phyloP scores from a whole-genome alignment of 2,888 invertebrate species.

The Ctena decussata region DNA sequence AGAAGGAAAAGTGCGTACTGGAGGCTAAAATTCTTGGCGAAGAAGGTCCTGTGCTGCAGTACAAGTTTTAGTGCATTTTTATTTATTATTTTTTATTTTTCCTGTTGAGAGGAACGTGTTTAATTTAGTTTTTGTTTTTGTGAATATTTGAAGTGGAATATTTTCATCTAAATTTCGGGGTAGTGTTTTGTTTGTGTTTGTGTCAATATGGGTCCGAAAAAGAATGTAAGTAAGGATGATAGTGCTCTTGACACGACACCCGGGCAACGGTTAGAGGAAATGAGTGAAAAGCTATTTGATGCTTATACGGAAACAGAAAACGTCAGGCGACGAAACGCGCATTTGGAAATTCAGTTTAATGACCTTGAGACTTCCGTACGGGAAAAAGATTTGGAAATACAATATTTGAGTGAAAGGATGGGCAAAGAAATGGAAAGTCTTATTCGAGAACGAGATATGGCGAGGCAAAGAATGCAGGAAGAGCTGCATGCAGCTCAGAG shows the following conservation, averaged over 20 bases:
- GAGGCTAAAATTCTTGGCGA: too few species aligned
- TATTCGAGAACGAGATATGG: background rate
- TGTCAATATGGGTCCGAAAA: background rate
- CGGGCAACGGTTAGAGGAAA: too few species aligned
- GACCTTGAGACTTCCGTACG: background rate
- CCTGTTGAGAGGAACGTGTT: too few species aligned
- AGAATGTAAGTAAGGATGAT: background rate
- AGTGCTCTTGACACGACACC: background rate
- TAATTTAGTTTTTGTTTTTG: too few species aligned
- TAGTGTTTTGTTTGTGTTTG: too few species aligned
- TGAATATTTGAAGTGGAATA: too few species aligned
- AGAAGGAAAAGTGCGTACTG: too few species aligned
- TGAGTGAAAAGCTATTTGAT: background rate
- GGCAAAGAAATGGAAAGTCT: background rate
- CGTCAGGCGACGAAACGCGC: background rate
- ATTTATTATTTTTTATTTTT: too few species aligned
- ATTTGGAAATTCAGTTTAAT: background rate
- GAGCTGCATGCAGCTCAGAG: background rate
- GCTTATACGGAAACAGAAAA: background rate
- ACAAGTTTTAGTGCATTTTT: too few species aligned
- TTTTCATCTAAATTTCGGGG: too few species aligned
- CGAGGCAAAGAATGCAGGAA: background rate
- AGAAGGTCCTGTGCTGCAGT: too few species aligned
- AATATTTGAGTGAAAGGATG: background rate
- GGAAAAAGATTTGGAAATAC: background rate